Evolutionary conservation across 2,113 vertebrate genomes (phyloP), one percentile per base, ranked within the genome.

Genomic region (Prunella fulvescens): DNA sequence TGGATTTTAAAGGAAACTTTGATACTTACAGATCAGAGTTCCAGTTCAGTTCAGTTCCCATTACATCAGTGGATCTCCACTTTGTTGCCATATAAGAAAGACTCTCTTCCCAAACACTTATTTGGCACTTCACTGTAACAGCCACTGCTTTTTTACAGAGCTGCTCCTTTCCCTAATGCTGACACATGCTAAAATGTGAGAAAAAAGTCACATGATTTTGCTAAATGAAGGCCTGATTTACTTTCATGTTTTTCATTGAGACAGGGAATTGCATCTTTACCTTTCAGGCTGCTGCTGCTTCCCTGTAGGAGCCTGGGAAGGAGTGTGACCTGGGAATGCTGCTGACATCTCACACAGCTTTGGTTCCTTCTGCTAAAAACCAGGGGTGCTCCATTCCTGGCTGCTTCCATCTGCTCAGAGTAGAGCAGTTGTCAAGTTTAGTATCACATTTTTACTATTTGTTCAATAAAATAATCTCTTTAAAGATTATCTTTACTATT

Each of bases 41-140:
- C 45, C 78, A 81, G 57, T 35, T 89, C 78, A 89, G 57, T 60
- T 94, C 56, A 57, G 39, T 84, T 96, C 48, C 93, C 60, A 47
- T 86, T 92, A 89, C 77, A 73, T 86, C 89, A 91, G 77, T 37
- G 88, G 83, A 66, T 93, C 47, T 90, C 73, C 56, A 86, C 39
- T 74, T 74, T 73, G 62, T 50, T 80, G 51, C 42, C 81, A 17
- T 11, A 17, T 66, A 50, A 83, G 83, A 90, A 69, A 80, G 39
- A 22, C 18, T 40, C 10, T 91, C 39, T 48, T 67, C 42, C 44
- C n/a, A 69, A 76, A 44, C 14, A 65, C 12, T 57, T 33, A 13
- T 2, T 66, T 94, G 81, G 42, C 60, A 23, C 33, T 73, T 86
- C 31, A 31, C 42, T 67, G 1, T 14, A 73, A 78, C 65, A 84